Evolutionary conservation across 1,140 invertebrate species (phyloP).

Genomic region (Zeugodacus cucurbitae): DNA sequence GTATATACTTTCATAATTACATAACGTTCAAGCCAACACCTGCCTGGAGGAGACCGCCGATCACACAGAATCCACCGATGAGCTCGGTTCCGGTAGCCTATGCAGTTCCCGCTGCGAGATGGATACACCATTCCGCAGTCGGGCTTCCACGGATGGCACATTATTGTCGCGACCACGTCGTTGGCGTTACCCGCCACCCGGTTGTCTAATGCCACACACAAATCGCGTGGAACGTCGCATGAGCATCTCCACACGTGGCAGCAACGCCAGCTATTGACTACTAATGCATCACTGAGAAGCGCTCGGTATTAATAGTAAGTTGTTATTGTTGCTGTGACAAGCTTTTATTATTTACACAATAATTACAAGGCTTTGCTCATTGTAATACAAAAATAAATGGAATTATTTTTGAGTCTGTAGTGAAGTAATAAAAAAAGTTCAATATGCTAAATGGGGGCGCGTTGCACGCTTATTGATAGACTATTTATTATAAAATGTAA

Average conservation of each 20-base stretch:
- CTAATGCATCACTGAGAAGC: not conserved
- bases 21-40: constrained; percentile 49
- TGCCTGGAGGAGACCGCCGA: constrained; percentile 56
- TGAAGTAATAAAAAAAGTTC: not conserved
- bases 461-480: not conserved
- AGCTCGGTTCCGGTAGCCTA: constrained; percentile 55
- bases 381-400: not conserved
- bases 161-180: constrained; percentile 67
- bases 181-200: constrained; percentile 68
- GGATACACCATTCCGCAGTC: constrained; percentile 69
- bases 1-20: not conserved
- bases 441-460: not conserved
- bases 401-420: constrained; percentile 5
- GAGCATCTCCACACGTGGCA: constrained; percentile 71
- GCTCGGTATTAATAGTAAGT: not conserved
- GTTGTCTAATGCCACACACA: constrained; percentile 61
- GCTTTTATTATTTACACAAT: not conserved
- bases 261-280: constrained; percentile 69
- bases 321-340: not conserved
- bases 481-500: not conserved
- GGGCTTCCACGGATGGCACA: constrained; percentile 74
- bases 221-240: constrained; percentile 68
- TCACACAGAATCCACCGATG: constrained; percentile 61
- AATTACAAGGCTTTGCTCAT: not conserved
- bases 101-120: constrained; percentile 52